Base-by-base conservation (phyloP, 2,888 invertebrate genomes). In the Philhelius pedissequus region DNA sequence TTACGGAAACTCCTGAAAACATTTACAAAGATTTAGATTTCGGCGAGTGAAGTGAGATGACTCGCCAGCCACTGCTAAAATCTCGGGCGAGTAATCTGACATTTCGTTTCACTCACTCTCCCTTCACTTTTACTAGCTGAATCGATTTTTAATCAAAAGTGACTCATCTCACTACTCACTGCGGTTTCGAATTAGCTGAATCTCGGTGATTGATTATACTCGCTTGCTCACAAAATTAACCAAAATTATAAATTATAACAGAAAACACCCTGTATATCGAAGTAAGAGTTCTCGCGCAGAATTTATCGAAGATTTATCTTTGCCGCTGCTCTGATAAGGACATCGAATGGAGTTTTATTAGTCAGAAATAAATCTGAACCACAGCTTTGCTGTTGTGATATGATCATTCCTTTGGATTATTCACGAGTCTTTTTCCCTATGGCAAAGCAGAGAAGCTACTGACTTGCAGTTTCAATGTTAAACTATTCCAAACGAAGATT, bases 331-430 rank as follows among this genome's bases (percentile, higher is more conserved):
- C 74, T 79, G 84, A 84, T 84, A 84, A 86, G 77, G 70, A 45
- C 81, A 73, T 69, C 78, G 80, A 82, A 86, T 83, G 83, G 86
- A 86, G 79, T 87, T 88, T 87, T 87, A 87, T 87, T 87, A 87
- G 87, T 86, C 87, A 84, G 82, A 87, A 87, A 86, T 87, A 87
- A 87, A 88, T 88, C 87, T 87, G 86, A 82, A 86, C 86, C 77
- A 82, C 87, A 86, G 87, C 86, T 86, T 68, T 77, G 80, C 43
- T 60, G 11, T 68, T 64, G 68, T 64, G 82, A 75, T 86, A 86
- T 75, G 84, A 87, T 87, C 86, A 81, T 77, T 74, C 50, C 2
- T 52, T 2, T 30, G 75, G 84, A 84, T 84, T 86, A 87, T 87
- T 84, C 84, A 86, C 79, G 84, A 86, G 69, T 35, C 70, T 79